Percentiles rank a stretch among this genome's conserved stretches.
Evolutionary conservation across 2,888 invertebrate species (phyloP).

Genomic region (Drosophila rubida): DNA sequence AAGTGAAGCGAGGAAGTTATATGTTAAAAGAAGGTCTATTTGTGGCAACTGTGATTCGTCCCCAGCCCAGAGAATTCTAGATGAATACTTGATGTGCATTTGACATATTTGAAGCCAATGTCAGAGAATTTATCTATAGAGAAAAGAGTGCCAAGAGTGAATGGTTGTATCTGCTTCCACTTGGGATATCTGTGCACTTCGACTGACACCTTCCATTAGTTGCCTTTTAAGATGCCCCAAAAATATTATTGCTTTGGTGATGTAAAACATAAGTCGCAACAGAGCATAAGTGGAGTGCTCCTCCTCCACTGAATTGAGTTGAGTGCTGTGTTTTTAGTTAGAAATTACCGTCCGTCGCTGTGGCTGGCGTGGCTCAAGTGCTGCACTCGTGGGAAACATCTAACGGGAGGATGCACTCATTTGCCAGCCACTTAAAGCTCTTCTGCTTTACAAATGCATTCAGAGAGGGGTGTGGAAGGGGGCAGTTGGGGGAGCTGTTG

Average conservation of each 20-base stretch:
- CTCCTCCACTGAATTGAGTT: conserved; percentile 26
- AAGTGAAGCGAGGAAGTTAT: too few species aligned
- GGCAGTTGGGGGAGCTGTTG: conserved; percentile 1
- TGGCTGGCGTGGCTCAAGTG: conserved; percentile 25
- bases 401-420: conserved; percentile 45
- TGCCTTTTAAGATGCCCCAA: conserved; percentile 6
- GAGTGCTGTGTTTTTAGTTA: conserved; percentile 31
- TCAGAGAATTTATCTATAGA: background rate
- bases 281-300: conserved; percentile 8
- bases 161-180: too few species aligned
- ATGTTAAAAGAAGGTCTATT: too few species aligned
- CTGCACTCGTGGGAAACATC: conserved; percentile 50
- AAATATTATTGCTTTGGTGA: conserved; percentile 12
- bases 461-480: background rate
- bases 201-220: conserved; percentile 33
- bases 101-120: too few species aligned
- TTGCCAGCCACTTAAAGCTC: conserved; percentile 45
- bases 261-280: background rate
- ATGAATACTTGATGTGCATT: too few species aligned
- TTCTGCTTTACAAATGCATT: background rate
- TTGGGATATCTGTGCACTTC: background rate
- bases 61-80: too few species aligned
- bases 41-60: too few species aligned
- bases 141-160: too few species aligned
- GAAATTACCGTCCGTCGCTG: conserved; percentile 25